A percentile compares a stretch with the other conserved stretches of the same genome.
These are phyloP conservation scores for Megaceryle torquata DNA, from an alignment of 2,113 vertebrate genomes.

Conservation along the genomic window DNA sequence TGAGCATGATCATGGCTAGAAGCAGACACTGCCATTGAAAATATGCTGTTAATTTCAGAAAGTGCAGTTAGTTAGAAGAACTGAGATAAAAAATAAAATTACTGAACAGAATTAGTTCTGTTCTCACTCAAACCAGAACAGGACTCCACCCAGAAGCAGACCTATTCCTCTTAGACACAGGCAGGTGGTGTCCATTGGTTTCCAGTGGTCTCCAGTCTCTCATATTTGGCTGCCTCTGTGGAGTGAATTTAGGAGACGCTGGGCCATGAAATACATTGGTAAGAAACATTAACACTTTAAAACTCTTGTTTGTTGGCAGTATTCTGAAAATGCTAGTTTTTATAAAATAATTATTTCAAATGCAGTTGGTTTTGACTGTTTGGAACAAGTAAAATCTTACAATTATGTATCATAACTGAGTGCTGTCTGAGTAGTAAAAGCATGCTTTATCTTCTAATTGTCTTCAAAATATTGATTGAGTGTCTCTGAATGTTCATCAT, in stretches of 20 bases:
- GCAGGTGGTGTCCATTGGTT: neutral
- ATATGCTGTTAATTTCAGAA: too few relatives aligned
- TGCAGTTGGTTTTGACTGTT: neutral
- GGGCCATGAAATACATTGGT: neutral
- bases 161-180: neutral
- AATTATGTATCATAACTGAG: neutral
- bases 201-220: neutral
- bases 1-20: too few relatives aligned
- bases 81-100: too few relatives aligned
- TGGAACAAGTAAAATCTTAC: neutral
- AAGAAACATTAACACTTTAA: neutral
- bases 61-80: too few relatives aligned
- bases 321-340: neutral
- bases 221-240: neutral
- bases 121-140: too few relatives aligned
- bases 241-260: neutral
- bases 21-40: too few relatives aligned
- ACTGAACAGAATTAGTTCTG: too few relatives aligned
- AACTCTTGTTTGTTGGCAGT: neutral
- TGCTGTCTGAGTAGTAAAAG: conserved; percentile 13
- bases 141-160: neutral
- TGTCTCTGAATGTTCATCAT: neutral
- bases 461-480: conserved; percentile 58
- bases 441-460: conserved; percentile 7
- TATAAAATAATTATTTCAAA: neutral